Conservation (phyloP, 2,888 invertebrate genomes). For the Carcina quercana region DNA sequence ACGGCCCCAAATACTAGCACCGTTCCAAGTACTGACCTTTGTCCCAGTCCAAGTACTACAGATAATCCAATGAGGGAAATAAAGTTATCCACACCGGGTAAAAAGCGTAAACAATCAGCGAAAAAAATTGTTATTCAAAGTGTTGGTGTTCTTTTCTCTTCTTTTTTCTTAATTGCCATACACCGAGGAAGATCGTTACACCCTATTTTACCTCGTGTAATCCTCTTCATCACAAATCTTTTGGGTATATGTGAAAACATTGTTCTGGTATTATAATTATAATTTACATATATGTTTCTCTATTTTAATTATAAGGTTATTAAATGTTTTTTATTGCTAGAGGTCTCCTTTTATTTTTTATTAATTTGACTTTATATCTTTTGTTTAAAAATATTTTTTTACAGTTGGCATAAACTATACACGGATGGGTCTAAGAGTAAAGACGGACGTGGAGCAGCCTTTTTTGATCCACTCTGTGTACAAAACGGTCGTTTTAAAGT, state of each 20-base stretch:
- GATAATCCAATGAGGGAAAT: not conserved
- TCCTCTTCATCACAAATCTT: no score
- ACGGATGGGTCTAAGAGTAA: not conserved
- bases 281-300: no score
- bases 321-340: no score
- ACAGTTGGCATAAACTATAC: not conserved
- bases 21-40: not conserved
- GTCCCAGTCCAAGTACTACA: not conserved
- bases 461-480: not conserved
- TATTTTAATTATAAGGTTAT: no score
- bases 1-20: not conserved
- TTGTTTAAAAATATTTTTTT: no score
- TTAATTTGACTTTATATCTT: no score
- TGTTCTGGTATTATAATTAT: no score
- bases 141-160: slow-evolving; percentile 15
- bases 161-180: no score
- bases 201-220: no score
- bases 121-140: slow-evolving; percentile 13
- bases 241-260: no score
- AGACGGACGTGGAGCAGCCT: not conserved
- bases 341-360: no score
- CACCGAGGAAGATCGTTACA: no score
- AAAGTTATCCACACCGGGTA: slow-evolving; percentile 17
- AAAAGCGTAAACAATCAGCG: slow-evolving; percentile 14
- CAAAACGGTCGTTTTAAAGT: not conserved